These are phyloP conservation scores for Hippocampus abdominalis DNA, from an alignment of 2,113 vertebrate species.

Conservation along the genomic window DNA sequence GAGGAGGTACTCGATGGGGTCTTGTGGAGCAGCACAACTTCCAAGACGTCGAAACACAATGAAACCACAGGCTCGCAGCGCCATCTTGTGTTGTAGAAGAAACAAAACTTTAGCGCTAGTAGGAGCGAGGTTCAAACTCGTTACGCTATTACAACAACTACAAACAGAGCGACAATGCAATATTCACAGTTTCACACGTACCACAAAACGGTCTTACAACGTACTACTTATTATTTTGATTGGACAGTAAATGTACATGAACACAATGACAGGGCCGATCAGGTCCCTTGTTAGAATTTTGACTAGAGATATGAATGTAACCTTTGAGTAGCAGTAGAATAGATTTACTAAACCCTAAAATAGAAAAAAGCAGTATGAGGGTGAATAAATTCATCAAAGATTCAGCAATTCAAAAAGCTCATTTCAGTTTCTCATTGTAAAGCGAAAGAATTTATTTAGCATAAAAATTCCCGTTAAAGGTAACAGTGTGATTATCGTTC, in stretches of 20 bases:
- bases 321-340: background rate
- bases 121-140: too few species aligned
- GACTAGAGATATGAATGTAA: background rate
- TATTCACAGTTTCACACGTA: background rate
- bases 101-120: background rate
- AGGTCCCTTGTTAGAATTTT: background rate
- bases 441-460: background rate
- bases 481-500: background rate
- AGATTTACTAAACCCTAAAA: background rate
- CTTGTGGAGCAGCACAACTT: slow-evolving; percentile 43
- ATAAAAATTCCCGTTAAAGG: background rate
- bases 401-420: too few species aligned
- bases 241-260: background rate
- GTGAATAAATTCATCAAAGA: background rate
- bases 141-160: too few species aligned
- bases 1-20: slow-evolving; percentile 85
- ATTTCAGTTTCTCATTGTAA: too few species aligned
- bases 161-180: background rate
- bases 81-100: slow-evolving; percentile 62
- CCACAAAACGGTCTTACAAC: background rate
- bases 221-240: background rate
- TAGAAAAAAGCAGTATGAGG: background rate
- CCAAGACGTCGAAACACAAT: slow-evolving; percentile 85
- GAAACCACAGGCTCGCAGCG: slow-evolving; percentile 87
- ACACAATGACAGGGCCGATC: background rate